A percentile compares a stretch with the other conserved stretches of the same genome.
Evolutionary conservation across 2,113 vertebrate genomes (phyloP).

Genomic region (Chelonoidis abingdonii): DNA sequence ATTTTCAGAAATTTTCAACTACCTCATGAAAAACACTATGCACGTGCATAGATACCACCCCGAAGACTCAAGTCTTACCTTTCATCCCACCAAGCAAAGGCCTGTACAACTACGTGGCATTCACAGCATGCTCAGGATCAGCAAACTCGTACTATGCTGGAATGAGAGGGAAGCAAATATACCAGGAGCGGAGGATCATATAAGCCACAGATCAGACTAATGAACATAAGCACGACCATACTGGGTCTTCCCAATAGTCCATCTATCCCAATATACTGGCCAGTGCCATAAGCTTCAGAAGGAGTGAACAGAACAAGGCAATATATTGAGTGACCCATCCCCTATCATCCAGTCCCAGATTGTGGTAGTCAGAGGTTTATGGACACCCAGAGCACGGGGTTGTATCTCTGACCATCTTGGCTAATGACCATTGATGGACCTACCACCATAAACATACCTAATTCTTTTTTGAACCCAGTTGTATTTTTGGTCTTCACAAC

Average conservation of each 20-base stretch:
- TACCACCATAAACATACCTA: not conserved
- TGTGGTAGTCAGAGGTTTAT: not conserved
- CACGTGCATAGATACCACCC: not conserved
- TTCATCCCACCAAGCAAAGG: accelerated
- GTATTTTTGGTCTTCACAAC: not conserved
- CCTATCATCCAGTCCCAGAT: not conserved
- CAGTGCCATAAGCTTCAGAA: not conserved
- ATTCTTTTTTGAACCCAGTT: not conserved
- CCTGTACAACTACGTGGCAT: not conserved
- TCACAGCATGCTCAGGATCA: not conserved
- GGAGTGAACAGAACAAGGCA: not conserved
- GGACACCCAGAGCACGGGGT: not conserved
- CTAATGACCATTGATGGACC: not conserved
- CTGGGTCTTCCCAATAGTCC: not conserved
- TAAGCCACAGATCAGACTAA: not conserved
- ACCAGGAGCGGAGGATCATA: not conserved
- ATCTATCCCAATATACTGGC: not conserved
- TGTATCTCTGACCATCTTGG: not conserved
- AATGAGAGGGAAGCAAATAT: not conserved
- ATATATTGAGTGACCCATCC: not conserved
- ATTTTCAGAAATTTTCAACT: not conserved
- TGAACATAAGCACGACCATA: not conserved
- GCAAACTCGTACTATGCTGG: not conserved
- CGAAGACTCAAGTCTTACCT: not conserved
- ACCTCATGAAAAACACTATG: not conserved